Base-by-base conservation (phyloP, 2,797 vertebrate genomes). In the Gallinago stenura region DNA sequence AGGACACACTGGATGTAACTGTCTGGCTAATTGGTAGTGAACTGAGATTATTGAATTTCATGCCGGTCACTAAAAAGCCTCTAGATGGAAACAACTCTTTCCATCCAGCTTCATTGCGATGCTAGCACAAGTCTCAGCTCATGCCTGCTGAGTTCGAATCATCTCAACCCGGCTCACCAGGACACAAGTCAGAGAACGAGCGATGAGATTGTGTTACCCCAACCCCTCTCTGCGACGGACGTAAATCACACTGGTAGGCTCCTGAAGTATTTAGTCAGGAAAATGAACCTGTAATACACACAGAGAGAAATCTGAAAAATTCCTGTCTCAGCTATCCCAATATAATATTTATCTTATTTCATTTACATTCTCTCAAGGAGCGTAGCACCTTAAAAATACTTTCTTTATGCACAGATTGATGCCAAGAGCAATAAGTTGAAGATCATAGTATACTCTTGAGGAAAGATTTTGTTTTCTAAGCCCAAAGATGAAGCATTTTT, bases 381-480 rank as follows among this genome's bases (percentile, higher is more conserved):
- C 14, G 43, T 86, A 92, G 51, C 31, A 85, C 65, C 91, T 78
- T 83, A 90, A 53, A 94, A 91, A 60, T 50, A 69, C 0, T 0
- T 78, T 81, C 79, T 83, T 78, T 68, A 50, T 43, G 70, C 46
- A 88, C 21, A 60, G 41, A 21, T 33, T 53, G 69, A 57, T 89
- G 87, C 75, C 87, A 94, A 87, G 39, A 81, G 50, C 41, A 96
- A 95, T 80, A 81, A 81, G 12, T 37, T 96, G 65, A 95, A 96
- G 25, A 78, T 28, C 76, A 57, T 3, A 78, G 37, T 33, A 41
- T 50, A 61, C 28, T 64, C 65, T 25, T 69, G 90, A 92, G 43
- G 56, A 84, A 95, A 83, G 45, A 54, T 45, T 84, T 75, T 93
- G 80, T 60, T 86, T 96, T 91, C n/a, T 66, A 89, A 95, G 62